Evolutionary conservation across 92 coral and sea anemone species (phyloP), one percentile per base, ranked within the genome.

Genomic region (Isaurus tuberculatus): DNA sequence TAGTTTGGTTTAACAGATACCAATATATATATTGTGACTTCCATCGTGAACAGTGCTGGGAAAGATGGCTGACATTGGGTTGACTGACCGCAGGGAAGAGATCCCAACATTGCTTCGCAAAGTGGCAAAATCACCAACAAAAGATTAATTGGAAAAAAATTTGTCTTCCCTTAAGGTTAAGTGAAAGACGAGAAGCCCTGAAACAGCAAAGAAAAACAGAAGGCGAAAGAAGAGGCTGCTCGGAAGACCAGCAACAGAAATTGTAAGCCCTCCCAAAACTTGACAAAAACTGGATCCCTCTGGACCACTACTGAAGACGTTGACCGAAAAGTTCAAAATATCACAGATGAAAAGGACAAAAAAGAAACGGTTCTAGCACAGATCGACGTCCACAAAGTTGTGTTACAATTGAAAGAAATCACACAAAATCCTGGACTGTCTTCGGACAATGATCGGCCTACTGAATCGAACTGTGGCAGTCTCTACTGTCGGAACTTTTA

Each of bases 121-220:
- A n/a, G n/a, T n/a, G n/a, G n/a, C n/a, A n/a, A n/a, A n/a, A n/a
- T n/a, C n/a, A n/a, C n/a, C n/a, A n/a, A n/a, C n/a, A n/a, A n/a
- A n/a, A n/a, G n/a, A n/a, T n/a, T n/a, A n/a, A n/a, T n/a, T n/a
- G n/a, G n/a, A n/a, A n/a, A n/a, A n/a, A n/a, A n/a, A n/a, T n/a
- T n/a, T n/a, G n/a, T n/a, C n/a, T n/a, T n/a, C n/a, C 46, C 11
- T 40, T 6, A 33, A 32, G 72, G 31, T 67, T 67, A 30, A 67
- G 17, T 32, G 43, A 67, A 67, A 67, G 43, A 4, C 44, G 46
- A 11, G 17, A 67, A 67, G 17, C 46, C 3, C 4, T 67, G 17
- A 67, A 67, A 67, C 72, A 67, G 17, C 11, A 67, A 67, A 67
- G 72, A 67, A 23, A 67, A 67, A 67, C 42, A 67, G 72, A 67